Conservation (phyloP, 1,140 invertebrate species). For the Saccostrea cuccullata region DNA sequence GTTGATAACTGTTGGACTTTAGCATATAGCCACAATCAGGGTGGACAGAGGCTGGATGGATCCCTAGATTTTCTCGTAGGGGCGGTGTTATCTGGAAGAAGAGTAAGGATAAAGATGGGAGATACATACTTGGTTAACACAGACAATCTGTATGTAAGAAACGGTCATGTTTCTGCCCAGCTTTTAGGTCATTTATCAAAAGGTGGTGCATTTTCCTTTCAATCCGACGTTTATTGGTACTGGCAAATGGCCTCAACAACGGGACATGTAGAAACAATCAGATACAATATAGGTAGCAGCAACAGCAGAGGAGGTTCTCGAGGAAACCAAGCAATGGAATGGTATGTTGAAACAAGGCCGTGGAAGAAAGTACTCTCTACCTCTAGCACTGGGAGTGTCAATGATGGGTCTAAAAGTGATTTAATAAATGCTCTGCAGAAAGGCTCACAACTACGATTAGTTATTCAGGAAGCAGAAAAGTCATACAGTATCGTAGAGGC, state of each 20-base stretch:
- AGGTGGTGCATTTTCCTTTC: background rate
- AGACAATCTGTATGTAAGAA: constrained; percentile 18
- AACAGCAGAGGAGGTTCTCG: background rate
- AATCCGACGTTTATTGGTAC: constrained; percentile 44
- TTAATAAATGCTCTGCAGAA: background rate
- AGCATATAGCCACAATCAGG: constrained; percentile 21
- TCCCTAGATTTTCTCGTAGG: constrained; percentile 16
- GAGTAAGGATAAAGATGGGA: constrained; percentile 8
- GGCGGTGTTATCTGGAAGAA: constrained; percentile 27
- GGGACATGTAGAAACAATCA: constrained; percentile 29
- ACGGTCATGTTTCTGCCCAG: constrained; percentile 26
- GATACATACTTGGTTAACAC: constrained; percentile 21
- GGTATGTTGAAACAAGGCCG: constrained; percentile 45
- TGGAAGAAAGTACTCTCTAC: constrained; percentile 36
- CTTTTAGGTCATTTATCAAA: constrained; percentile 45
- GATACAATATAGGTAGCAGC: constrained; percentile 23
- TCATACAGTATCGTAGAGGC: constrained; percentile 26
- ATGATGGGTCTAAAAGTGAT: constrained; percentile 19
- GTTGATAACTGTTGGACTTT: constrained; percentile 42
- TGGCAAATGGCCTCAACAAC: constrained; percentile 37
- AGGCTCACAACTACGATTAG: constrained; percentile 22
- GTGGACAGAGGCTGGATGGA: constrained; percentile 1
- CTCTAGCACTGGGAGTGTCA: background rate
- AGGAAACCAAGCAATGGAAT: background rate
- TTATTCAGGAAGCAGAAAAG: constrained; percentile 18